These are phyloP conservation scores for Drosophila repletoides DNA, from an alignment of 1,140 invertebrate genomes.

Conservation along the genomic window DNA sequence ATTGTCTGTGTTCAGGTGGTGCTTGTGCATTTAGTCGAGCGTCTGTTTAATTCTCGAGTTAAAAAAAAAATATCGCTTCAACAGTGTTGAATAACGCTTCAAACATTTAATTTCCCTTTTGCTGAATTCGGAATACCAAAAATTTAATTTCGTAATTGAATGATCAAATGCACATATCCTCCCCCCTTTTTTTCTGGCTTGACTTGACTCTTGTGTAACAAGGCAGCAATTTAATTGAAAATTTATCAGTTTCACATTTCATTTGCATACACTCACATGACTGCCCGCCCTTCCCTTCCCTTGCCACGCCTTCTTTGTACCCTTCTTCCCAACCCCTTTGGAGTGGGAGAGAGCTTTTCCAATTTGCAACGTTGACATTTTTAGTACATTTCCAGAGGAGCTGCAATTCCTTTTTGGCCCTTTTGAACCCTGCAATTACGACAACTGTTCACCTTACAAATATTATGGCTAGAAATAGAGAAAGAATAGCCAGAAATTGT, in stretches of 20 bases:
- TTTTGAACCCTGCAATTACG: background rate
- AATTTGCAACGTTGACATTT: slow-evolving; percentile 47
- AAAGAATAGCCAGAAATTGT: slow-evolving; percentile 17
- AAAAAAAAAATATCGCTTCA: background rate
- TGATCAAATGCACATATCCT: slow-evolving; percentile 19
- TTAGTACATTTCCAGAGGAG: slow-evolving; percentile 12
- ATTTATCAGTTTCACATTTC: slow-evolving; percentile 71
- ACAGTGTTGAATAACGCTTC: slow-evolving; percentile 11
- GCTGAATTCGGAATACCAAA: slow-evolving; percentile 11
- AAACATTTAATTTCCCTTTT: slow-evolving; percentile 40
- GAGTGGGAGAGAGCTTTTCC: slow-evolving; percentile 13
- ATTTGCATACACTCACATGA: slow-evolving; percentile 57
- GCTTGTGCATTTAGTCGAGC: slow-evolving; percentile 29
- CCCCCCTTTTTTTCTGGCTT: slow-evolving; percentile 1
- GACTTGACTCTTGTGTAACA: slow-evolving; percentile 28
- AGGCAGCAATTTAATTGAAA: slow-evolving; percentile 71
- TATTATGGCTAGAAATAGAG: background rate
- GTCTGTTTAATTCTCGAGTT: slow-evolving; percentile 3
- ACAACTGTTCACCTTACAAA: slow-evolving; percentile 19
- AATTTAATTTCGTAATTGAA: slow-evolving; percentile 77
- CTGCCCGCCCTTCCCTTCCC: background rate
- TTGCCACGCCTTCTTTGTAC: too few relatives aligned
- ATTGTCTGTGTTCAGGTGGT: background rate
- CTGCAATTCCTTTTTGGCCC: background rate
- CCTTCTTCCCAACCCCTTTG: too few relatives aligned